A percentile compares a stretch with the other conserved stretches of the same genome.
Evolutionary conservation across 2,888 invertebrate species (phyloP).

Genomic region (Lysandra coridon): DNA sequence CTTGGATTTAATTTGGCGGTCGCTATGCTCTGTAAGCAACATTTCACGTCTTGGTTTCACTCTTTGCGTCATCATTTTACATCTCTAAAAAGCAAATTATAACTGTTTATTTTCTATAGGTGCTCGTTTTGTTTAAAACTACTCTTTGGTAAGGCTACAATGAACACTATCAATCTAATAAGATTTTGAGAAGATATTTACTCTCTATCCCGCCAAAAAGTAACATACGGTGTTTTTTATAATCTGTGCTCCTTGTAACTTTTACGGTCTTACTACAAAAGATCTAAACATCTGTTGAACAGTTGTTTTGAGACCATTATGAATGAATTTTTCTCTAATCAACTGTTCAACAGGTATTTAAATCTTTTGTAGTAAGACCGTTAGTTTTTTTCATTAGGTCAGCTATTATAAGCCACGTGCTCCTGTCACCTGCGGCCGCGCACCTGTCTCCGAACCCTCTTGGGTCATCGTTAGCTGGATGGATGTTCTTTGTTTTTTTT

Average conservation of each 20-base stretch:
- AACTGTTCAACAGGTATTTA: too few species aligned
- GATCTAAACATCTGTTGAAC: too few species aligned
- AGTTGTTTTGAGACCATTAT: too few species aligned
- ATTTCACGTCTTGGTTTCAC: constrained; percentile 68
- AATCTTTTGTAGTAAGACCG: too few species aligned
- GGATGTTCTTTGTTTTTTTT: not conserved
- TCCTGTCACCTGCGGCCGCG: constrained; percentile 17
- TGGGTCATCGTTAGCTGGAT: not conserved
- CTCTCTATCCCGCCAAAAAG: not conserved
- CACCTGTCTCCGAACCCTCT: constrained; percentile 22
- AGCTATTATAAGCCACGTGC: not conserved
- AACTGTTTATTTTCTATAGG: not conserved
- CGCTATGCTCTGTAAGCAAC: constrained; percentile 69
- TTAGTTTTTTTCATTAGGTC: not conserved
- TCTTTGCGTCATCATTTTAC: constrained; percentile 44
- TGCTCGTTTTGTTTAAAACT: not conserved
- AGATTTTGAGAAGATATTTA: not conserved
- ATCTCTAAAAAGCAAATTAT: constrained; percentile 39
- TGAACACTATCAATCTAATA: not conserved
- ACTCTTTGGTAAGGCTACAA: not conserved
- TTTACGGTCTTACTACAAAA: not conserved
- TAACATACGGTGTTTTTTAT: not conserved
- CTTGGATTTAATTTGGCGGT: constrained; percentile 72
- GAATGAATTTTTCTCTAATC: too few species aligned
- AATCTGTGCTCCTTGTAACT: not conserved